Percentiles rank a stretch among this genome's conserved stretches.
phyloP scores from a whole-genome alignment of 2,797 vertebrate genomes.

The Lepilemur septentrionalis region DNA sequence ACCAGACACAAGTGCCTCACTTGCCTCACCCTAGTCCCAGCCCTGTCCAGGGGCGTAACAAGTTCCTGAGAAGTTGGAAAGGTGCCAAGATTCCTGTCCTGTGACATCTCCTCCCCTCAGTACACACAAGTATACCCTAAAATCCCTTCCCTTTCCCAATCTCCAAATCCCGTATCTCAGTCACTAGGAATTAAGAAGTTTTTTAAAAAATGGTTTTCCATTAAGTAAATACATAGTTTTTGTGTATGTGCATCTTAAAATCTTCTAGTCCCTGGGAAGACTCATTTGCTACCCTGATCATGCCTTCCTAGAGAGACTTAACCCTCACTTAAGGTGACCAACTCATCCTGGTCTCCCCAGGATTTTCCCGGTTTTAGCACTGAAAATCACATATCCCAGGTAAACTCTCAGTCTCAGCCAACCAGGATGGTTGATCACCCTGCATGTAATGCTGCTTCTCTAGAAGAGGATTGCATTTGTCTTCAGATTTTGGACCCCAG shows the following conservation, averaged over 20 bases:
- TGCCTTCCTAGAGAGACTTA: neutral
- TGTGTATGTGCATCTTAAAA: neutral
- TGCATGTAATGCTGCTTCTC: neutral
- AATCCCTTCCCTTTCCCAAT: neutral
- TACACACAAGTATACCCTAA: neutral
- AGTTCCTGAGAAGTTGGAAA: neutral
- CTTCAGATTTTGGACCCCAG: neutral
- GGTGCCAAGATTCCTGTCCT: neutral
- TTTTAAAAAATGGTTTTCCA: neutral
- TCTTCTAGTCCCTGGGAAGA: neutral
- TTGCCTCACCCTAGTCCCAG: neutral
- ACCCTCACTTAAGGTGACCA: neutral
- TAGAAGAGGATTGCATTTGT: neutral
- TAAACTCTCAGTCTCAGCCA: neutral
- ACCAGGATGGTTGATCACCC: neutral
- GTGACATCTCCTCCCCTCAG: neutral
- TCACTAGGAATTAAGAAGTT: neutral
- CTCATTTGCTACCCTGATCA: neutral
- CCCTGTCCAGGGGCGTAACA: neutral
- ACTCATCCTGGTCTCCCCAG: neutral
- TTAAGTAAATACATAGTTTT: neutral
- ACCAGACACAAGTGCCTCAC: neutral
- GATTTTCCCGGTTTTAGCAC: neutral
- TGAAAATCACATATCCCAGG: neutral
- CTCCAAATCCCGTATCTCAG: neutral